Evolutionary conservation across 2,888 invertebrate species (phyloP).

Genomic region (Lacanobia wlatinum): DNA sequence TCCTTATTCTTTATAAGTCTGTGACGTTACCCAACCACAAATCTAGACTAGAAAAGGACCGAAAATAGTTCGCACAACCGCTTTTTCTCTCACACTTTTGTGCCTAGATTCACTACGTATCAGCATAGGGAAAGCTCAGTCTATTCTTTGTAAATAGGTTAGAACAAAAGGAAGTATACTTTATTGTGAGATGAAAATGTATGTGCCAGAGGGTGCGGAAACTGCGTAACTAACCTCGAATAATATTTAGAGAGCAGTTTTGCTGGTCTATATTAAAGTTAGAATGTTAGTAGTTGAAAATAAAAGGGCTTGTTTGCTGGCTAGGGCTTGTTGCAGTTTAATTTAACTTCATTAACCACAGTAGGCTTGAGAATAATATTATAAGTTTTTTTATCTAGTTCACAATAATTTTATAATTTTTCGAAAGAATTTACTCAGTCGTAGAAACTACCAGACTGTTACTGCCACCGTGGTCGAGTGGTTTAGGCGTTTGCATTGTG

Average conservation of each 20-base stretch:
- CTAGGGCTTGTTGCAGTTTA: no score
- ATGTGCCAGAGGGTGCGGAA: conserved; percentile 15
- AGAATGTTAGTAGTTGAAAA: not conserved
- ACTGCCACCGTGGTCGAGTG: no score
- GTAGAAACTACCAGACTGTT: no score
- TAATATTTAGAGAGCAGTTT: conserved; percentile 17
- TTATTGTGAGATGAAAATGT: conserved; percentile 29
- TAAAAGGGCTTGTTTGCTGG: not conserved
- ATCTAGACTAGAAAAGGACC: not conserved
- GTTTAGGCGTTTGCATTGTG: no score
- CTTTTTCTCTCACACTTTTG: not conserved
- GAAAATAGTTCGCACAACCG: not conserved
- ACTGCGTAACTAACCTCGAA: conserved; percentile 22
- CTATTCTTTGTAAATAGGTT: not conserved
- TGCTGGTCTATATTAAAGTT: conserved; percentile 4
- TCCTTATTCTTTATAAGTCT: no score
- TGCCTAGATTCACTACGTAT: not conserved
- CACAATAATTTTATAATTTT: no score
- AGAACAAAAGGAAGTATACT: conserved; percentile 44
- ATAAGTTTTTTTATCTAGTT: no score
- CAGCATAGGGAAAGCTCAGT: not conserved
- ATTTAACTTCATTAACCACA: no score
- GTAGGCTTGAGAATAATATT: no score
- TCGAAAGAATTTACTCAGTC: no score
- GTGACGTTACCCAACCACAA: no score